phyloP scores from a whole-genome alignment of 2,888 invertebrate species.

The Cerastis rubricosa region DNA sequence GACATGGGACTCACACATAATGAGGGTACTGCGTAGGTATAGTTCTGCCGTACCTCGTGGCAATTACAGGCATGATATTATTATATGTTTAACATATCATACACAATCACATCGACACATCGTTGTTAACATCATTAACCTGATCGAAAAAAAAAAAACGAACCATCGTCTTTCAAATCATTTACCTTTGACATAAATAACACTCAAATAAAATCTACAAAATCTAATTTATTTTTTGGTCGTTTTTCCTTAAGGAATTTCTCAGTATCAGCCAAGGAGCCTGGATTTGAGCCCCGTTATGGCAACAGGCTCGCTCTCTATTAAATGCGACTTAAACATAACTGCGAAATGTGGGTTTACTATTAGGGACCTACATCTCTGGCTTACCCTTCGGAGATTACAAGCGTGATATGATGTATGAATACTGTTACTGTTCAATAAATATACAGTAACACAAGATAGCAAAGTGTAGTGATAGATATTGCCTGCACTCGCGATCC shows the following conservation, averaged over 20 bases:
- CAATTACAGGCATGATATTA: background rate
- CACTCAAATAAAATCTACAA: conserved; percentile 46
- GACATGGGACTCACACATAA: background rate
- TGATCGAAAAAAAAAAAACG: too few relatives aligned
- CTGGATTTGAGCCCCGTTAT: too few relatives aligned
- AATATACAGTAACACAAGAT: background rate
- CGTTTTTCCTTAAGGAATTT: background rate
- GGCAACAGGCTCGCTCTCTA: background rate
- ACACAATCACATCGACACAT: too few relatives aligned
- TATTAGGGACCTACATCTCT: background rate
- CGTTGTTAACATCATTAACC: too few relatives aligned
- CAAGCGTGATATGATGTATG: background rate
- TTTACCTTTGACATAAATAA: background rate
- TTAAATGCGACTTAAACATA: background rate
- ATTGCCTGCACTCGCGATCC: background rate
- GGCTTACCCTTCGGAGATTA: background rate
- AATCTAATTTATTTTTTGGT: conserved; percentile 57
- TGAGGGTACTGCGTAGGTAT: background rate
- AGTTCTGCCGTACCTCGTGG: accelerated
- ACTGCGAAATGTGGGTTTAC: background rate
- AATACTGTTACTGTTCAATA: background rate
- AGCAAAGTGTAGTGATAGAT: background rate
- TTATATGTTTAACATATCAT: too few relatives aligned
- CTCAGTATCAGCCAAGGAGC: too few relatives aligned
- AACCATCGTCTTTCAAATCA: background rate